phyloP scores from a whole-genome alignment of 2,888 invertebrate species.

The Ophion ellenae region DNA sequence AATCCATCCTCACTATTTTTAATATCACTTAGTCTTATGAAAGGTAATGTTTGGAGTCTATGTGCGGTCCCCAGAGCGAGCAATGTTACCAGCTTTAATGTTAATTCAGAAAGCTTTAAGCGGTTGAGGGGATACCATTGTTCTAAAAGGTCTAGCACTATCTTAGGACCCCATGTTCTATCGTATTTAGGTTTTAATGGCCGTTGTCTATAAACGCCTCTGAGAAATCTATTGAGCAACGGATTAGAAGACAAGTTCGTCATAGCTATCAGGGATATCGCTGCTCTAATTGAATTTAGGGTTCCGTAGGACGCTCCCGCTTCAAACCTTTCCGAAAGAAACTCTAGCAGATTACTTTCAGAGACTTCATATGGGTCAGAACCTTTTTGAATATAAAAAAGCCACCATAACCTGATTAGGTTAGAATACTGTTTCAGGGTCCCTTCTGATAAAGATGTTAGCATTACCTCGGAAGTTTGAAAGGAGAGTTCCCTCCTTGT shows the following conservation, averaged over 20 bases:
- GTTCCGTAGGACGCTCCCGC: too few species aligned
- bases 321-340: too few species aligned
- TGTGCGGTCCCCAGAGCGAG: background rate
- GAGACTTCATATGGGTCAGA: background rate
- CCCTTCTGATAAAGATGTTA: background rate
- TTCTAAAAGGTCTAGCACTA: background rate
- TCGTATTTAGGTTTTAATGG: background rate
- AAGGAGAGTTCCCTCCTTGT: background rate
- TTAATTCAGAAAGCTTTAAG: background rate
- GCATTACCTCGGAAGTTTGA: background rate
- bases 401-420: background rate
- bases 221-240: background rate
- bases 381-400: background rate
- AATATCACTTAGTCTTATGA: background rate
- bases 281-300: background rate
- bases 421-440: background rate
- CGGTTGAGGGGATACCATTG: background rate
- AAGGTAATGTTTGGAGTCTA: background rate
- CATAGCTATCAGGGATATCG: background rate
- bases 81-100: background rate
- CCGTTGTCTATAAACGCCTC: background rate
- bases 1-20: background rate
- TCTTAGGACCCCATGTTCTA: background rate
- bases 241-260: background rate
- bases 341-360: background rate